Conservation (phyloP, 2,113 vertebrate species). For the Salvelinus namaycush region DNA sequence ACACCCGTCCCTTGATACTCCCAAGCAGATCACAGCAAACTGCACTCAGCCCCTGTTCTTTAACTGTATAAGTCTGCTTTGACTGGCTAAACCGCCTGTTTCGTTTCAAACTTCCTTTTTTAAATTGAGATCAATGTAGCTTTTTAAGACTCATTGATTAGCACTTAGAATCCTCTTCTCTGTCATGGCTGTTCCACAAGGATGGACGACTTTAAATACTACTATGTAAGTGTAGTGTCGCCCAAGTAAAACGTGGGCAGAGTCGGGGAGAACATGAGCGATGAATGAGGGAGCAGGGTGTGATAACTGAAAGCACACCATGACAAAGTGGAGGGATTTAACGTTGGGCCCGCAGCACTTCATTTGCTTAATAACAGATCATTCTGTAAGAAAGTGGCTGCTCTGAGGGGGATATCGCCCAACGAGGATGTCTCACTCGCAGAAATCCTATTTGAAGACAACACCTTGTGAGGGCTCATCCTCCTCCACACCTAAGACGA, state of each 20-base stretch:
- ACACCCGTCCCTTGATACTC: conserved; percentile 8
- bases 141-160: conserved; percentile 95
- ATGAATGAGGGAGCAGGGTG: conserved; percentile 57
- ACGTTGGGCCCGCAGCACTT: conserved; percentile 71
- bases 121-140: conserved; percentile 88
- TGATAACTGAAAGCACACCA: conserved; percentile 70
- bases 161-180: conserved; percentile 87
- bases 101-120: conserved; percentile 80
- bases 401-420: conserved; percentile 56
- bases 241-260: conserved; percentile 12
- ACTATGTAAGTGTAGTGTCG: conserved; percentile 5
- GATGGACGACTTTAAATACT: conserved; percentile 56
- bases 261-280: conserved; percentile 55
- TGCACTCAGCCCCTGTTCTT: neutral
- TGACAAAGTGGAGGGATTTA: conserved; percentile 77
- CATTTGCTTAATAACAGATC: conserved; percentile 80
- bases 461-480: conserved; percentile 70
- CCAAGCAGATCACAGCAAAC: neutral
- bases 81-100: conserved; percentile 58
- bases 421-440: conserved; percentile 67
- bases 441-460: conserved; percentile 75
- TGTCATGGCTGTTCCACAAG: conserved; percentile 80
- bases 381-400: conserved; percentile 68
- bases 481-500: conserved; percentile 67
- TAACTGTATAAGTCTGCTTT: conserved; percentile 23